These are phyloP conservation scores for Aporophyla lueneburgensis DNA, from an alignment of 2,888 invertebrate genomes.

Conservation along the genomic window DNA sequence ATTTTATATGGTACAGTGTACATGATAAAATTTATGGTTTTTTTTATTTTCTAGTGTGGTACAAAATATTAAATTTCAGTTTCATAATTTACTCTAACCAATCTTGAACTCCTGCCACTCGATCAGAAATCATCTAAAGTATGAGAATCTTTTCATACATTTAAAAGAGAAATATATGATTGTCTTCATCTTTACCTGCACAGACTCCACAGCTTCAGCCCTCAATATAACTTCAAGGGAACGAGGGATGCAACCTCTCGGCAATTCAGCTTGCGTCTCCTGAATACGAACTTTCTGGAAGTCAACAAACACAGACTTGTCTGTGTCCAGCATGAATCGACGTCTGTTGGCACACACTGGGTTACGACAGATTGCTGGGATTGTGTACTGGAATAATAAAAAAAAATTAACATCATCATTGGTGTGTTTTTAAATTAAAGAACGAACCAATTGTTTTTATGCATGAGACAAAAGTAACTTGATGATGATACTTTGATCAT, in stretches of 20 bases:
- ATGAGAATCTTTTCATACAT: too few species aligned
- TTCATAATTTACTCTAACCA: too few species aligned
- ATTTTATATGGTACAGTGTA: too few species aligned
- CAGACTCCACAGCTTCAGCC: conserved; percentile 98
- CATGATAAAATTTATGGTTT: too few species aligned
- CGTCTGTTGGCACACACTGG: conserved; percentile 98
- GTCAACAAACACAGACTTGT: conserved; percentile 98
- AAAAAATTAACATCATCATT: too few species aligned
- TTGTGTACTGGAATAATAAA: conserved; percentile 92
- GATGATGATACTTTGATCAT: not conserved
- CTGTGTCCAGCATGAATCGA: conserved; percentile 97
- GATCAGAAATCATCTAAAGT: too few species aligned
- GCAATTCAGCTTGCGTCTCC: conserved; percentile 99
- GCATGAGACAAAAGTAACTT: not conserved
- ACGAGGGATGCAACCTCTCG: conserved; percentile 98
- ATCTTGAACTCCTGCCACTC: too few species aligned
- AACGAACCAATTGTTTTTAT: too few species aligned
- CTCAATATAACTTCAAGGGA: conserved; percentile 98
- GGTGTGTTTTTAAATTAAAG: not conserved
- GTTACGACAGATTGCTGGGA: conserved; percentile 99
- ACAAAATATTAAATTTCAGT: too few species aligned
- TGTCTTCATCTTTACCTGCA: conserved; percentile 91
- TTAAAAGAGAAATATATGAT: too few species aligned
- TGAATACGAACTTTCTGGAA: conserved; percentile 99
- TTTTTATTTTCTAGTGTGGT: too few species aligned